Percentiles rank a stretch among this genome's conserved stretches.
These are phyloP conservation scores for Drosophila nr. perissopoda DNA, from an alignment of 2,888 invertebrate species.

Conservation along the genomic window DNA sequence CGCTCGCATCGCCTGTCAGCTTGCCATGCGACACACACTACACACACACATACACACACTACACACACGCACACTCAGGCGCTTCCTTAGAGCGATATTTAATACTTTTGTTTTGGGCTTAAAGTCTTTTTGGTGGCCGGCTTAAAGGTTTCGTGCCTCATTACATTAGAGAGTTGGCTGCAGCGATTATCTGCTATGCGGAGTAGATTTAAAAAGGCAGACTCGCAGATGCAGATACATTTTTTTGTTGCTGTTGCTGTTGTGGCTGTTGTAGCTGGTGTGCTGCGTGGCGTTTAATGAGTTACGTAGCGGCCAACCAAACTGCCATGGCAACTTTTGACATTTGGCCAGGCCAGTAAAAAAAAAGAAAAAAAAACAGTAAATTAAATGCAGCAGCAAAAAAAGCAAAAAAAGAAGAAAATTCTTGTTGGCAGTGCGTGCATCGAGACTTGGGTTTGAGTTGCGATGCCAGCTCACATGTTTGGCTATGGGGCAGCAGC, in stretches of 20 bases:
- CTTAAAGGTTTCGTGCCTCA: conserved; percentile 58
- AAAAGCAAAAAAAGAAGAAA: conserved; percentile 16
- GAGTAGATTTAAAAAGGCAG: conserved; percentile 51
- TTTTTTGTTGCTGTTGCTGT: not conserved
- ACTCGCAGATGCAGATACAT: conserved; percentile 43
- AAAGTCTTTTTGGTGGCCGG: conserved; percentile 15
- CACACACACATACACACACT: conserved; percentile 8
- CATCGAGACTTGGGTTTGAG: conserved; percentile 33
- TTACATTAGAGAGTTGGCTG: conserved; percentile 52
- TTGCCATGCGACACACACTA: conserved; percentile 21
- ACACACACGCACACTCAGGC: not conserved
- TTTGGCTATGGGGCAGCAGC: conserved; percentile 52
- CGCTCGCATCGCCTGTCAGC: conserved; percentile 42
- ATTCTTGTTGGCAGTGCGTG: conserved; percentile 58
- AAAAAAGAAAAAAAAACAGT: conserved; percentile 36
- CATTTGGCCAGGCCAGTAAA: conserved; percentile 59
- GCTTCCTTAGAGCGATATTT: conserved; percentile 12
- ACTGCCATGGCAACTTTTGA: conserved; percentile 69
- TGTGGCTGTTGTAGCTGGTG: not conserved
- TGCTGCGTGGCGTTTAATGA: conserved; percentile 63
- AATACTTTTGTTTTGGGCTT: conserved; percentile 14
- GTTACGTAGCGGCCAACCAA: conserved; percentile 45
- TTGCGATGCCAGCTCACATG: conserved; percentile 38
- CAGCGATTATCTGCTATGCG: conserved; percentile 59
- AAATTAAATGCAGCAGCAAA: conserved; percentile 63